A percentile compares a stretch with the other conserved stretches of the same genome.
These are phyloP conservation scores for Petaurus breviceps DNA, from an alignment of 2,113 vertebrate genomes.

Conservation along the genomic window DNA sequence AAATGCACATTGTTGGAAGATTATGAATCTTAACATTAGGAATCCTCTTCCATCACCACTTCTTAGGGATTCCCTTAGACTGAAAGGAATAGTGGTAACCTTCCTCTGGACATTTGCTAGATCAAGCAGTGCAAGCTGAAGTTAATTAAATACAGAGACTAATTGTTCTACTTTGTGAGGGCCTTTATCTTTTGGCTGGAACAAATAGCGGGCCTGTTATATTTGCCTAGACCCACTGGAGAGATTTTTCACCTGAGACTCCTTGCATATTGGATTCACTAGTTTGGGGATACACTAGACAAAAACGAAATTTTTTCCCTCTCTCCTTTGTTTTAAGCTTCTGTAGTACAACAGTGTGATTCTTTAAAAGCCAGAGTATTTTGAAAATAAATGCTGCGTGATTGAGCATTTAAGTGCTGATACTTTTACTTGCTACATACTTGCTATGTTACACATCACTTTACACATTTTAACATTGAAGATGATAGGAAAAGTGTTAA, in stretches of 20 bases:
- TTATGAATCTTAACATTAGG: neutral
- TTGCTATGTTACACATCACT: neutral
- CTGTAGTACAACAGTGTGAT: neutral
- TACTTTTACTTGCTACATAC: too few relatives aligned
- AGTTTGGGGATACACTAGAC: neutral
- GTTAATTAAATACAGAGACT: neutral
- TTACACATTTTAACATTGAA: neutral
- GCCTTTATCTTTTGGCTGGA: neutral
- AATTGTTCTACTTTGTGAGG: neutral
- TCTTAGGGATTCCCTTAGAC: neutral
- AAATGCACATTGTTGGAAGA: neutral
- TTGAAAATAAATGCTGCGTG: neutral
- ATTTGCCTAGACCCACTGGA: neutral
- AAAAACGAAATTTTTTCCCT: neutral
- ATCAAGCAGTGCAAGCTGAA: neutral
- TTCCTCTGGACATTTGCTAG: neutral
- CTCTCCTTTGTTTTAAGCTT: neutral
- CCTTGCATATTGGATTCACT: neutral
- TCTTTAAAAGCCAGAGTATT: neutral
- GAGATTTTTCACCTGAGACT: neutral
- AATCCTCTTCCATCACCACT: neutral
- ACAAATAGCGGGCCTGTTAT: neutral
- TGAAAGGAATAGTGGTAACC: neutral
- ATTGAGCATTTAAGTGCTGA: neutral
- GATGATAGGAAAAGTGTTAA: neutral